phyloP scores from a whole-genome alignment of 2,888 invertebrate genomes.

The Drosophila mayaguana region DNA sequence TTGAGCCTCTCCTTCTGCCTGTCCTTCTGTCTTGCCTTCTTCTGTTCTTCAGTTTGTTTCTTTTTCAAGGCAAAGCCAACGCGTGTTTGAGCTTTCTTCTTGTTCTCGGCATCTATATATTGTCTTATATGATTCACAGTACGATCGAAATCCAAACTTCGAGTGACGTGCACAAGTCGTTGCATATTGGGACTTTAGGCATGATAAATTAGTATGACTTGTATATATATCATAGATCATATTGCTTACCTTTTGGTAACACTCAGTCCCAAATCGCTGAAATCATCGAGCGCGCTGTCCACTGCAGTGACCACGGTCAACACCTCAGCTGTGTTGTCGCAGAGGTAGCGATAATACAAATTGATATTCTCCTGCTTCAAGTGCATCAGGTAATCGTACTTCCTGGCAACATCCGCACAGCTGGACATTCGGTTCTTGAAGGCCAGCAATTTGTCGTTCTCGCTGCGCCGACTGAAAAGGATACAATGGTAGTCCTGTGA shows the following conservation, averaged over 20 bases:
- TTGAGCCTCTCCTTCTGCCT: neutral
- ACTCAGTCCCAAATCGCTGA: neutral
- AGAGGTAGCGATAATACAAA: slow-evolving; percentile 36
- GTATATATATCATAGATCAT: neutral
- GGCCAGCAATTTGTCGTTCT: neutral
- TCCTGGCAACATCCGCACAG: slow-evolving; percentile 1
- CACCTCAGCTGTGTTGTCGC: slow-evolving; percentile 21
- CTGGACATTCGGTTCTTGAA: slow-evolving; percentile 15
- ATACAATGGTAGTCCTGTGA: neutral
- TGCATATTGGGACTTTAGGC: neutral
- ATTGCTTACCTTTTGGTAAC: slow-evolving; percentile 15
- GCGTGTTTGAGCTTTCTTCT: neutral
- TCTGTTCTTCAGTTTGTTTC: neutral
- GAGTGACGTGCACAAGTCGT: neutral
- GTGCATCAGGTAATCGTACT: slow-evolving; percentile 35
- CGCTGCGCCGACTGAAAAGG: neutral
- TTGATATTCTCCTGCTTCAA: slow-evolving; percentile 19
- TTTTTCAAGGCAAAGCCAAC: neutral
- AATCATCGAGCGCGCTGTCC: slow-evolving; percentile 10
- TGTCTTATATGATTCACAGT: neutral
- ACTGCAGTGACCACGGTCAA: slow-evolving; percentile 15
- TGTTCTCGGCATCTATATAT: neutral
- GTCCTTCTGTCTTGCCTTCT: neutral
- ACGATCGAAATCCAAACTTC: slow-evolving; percentile 3
- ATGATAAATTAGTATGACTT: neutral